Conservation (phyloP, 1,140 invertebrate species). For the Monochamus saltuarius region DNA sequence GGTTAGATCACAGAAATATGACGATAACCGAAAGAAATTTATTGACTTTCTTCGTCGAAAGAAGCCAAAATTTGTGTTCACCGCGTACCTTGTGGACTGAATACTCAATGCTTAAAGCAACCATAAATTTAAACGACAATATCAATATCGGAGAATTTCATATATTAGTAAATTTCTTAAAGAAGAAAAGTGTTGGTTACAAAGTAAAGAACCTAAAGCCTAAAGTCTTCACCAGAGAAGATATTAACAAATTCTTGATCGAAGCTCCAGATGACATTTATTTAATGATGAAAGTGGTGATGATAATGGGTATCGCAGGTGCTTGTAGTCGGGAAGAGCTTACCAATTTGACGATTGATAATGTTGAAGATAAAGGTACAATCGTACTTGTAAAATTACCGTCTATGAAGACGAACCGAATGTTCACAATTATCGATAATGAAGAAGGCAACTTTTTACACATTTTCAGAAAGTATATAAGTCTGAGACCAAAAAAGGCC, state of each 20-base stretch:
- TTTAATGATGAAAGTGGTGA: conserved; percentile 25
- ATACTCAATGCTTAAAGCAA: conserved; percentile 23
- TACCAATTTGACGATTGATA: too few relatives aligned
- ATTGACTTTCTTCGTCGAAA: conserved; percentile 8
- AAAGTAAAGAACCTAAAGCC: conserved; percentile 20
- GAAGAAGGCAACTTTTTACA: too few relatives aligned
- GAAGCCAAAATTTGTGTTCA: not conserved
- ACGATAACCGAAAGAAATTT: not conserved
- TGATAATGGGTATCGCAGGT: too few relatives aligned
- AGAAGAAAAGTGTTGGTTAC: conserved; percentile 18
- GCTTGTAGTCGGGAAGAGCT: too few relatives aligned
- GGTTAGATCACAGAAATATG: too few relatives aligned
- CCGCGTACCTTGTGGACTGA: conserved; percentile 2
- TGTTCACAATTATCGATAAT: too few relatives aligned
- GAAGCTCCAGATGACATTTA: conserved; percentile 26
- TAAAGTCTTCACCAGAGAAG: conserved; percentile 18
- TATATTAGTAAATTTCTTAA: conserved; percentile 18
- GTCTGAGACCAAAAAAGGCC: too few relatives aligned
- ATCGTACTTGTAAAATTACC: too few relatives aligned
- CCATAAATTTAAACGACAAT: conserved; percentile 9
- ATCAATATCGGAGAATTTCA: conserved; percentile 26
- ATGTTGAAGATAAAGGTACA: too few relatives aligned
- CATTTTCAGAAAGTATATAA: too few relatives aligned
- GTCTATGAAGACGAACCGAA: too few relatives aligned
- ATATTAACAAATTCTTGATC: conserved; percentile 19